Evolutionary conservation across 1,140 invertebrate genomes (phyloP).

Genomic region (Mylabris phalerata): DNA sequence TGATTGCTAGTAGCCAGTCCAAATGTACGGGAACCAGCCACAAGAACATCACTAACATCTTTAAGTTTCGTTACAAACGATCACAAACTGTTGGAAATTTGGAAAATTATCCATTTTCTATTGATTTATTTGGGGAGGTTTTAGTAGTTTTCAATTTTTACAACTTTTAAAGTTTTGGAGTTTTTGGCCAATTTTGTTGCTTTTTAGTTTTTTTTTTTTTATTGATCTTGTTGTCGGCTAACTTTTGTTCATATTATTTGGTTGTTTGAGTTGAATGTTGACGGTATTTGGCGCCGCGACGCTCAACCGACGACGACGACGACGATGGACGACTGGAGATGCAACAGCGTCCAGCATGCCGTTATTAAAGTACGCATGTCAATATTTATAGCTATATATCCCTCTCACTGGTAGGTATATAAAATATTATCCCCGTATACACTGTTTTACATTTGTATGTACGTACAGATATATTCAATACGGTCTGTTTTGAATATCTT

Average conservation of each 20-base stretch:
- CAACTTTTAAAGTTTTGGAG: background rate
- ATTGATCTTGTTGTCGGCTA: too few relatives aligned
- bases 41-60: background rate
- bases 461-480: background rate
- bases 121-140: too few relatives aligned
- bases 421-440: too few relatives aligned
- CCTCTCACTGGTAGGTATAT: too few relatives aligned
- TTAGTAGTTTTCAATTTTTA: too few relatives aligned
- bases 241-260: too few relatives aligned
- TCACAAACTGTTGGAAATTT: slow-evolving; percentile 1
- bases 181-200: background rate
- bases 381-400: slow-evolving; percentile 7
- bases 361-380: slow-evolving; percentile 21
- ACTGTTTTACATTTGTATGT: background rate
- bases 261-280: too few relatives aligned
- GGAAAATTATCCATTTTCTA: background rate
- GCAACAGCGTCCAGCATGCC: slow-evolving; percentile 33
- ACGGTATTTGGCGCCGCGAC: slow-evolving; percentile 23
- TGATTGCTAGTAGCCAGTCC: background rate
- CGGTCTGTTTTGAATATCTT: background rate
- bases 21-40: background rate
- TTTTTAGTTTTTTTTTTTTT: too few relatives aligned
- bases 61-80: background rate
- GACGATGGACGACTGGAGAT: slow-evolving; percentile 29
- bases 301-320: slow-evolving; percentile 26